A percentile compares a stretch with the other conserved stretches of the same genome.
Evolutionary conservation across 1,140 invertebrate species (phyloP).

Genomic region (Telenomus remus): DNA sequence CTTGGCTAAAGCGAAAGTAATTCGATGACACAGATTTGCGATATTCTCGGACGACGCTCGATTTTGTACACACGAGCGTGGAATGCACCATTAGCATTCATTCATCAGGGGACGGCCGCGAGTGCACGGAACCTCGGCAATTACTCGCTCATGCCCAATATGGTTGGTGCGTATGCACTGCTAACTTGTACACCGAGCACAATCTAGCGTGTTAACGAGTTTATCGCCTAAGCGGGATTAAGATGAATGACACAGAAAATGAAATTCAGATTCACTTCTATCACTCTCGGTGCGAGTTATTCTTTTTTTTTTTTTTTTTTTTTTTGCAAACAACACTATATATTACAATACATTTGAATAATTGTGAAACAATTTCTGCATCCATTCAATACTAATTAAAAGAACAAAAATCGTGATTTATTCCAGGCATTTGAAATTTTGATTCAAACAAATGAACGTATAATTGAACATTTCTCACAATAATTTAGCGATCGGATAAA

Average conservation of each 20-base stretch:
- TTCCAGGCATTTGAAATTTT: too few species aligned
- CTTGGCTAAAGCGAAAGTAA: constrained; percentile 51
- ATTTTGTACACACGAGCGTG: constrained; percentile 50
- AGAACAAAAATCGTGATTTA: too few species aligned
- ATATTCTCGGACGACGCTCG: constrained; percentile 18
- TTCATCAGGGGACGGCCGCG: constrained; percentile 55
- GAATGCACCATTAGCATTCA: constrained; percentile 58
- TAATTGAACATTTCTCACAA: too few species aligned
- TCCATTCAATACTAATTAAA: too few species aligned
- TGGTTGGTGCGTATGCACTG: constrained; percentile 49
- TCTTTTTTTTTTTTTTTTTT: too few species aligned
- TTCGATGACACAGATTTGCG: constrained; percentile 50
- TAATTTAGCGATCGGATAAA: too few species aligned
- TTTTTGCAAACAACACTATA: too few species aligned
- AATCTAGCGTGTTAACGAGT: constrained; percentile 56
- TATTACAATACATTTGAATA: too few species aligned
- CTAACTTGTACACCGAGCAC: constrained; percentile 42
- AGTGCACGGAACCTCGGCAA: constrained; percentile 40
- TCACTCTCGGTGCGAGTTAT: too few species aligned
- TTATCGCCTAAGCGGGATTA: constrained; percentile 58
- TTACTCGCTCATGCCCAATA: constrained; percentile 56
- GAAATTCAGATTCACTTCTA: constrained; percentile 12
- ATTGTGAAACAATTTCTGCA: too few species aligned
- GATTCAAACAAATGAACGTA: too few species aligned
- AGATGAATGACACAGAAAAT: constrained; percentile 47